phyloP scores from a whole-genome alignment of 2,113 vertebrate genomes.

The Erpornis zantholeuca region DNA sequence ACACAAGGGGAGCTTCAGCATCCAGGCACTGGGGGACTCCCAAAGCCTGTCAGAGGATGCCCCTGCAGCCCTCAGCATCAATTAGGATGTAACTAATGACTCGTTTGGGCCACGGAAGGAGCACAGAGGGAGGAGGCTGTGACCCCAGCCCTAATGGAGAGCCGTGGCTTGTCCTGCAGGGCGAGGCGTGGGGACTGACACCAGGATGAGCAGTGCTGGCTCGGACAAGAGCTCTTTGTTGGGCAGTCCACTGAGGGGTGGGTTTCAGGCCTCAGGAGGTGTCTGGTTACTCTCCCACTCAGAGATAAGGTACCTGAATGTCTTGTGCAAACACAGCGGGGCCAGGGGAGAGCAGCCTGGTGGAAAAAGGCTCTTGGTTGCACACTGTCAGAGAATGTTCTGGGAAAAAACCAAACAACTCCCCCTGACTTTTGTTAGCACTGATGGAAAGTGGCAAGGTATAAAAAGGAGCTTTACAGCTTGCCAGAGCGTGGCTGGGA shows the following conservation, averaged over 20 bases:
- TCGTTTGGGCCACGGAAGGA: background rate
- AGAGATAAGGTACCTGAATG: conserved; percentile 23
- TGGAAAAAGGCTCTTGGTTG: background rate
- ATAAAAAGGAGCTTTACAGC: conserved; percentile 67
- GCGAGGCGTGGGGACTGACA: background rate
- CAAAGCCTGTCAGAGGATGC: background rate
- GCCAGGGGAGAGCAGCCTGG: background rate
- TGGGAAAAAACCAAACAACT: conserved; percentile 3
- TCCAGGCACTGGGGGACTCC: background rate
- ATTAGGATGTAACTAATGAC: background rate
- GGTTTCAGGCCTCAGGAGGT: background rate
- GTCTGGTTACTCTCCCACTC: background rate
- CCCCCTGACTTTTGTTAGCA: conserved; percentile 55
- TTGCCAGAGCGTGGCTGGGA: conserved; percentile 50
- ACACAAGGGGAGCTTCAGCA: background rate
- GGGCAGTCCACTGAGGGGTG: background rate
- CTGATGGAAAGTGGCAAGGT: conserved; percentile 64
- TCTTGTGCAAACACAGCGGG: background rate
- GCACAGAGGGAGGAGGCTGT: background rate
- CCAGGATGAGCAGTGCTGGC: background rate
- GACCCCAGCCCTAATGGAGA: background rate
- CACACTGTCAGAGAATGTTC: conserved; percentile 22
- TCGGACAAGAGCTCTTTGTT: conserved; percentile 42
- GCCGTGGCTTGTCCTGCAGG: background rate
- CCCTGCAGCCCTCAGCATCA: background rate